phyloP scores from a whole-genome alignment of 2,113 vertebrate species.

The Peromyscus californicus region DNA sequence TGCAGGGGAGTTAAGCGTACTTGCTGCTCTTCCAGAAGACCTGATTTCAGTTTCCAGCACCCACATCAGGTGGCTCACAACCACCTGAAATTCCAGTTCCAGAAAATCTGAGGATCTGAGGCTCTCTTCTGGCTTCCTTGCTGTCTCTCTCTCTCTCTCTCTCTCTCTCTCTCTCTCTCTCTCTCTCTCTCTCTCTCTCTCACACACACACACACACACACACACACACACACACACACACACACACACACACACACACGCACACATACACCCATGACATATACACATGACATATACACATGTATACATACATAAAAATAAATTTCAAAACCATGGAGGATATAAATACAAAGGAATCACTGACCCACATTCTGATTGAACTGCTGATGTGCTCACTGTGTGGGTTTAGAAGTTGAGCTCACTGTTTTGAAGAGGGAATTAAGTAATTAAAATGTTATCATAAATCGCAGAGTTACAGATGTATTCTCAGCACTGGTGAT shows the following conservation, averaged over 20 bases:
- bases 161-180: too few relatives aligned
- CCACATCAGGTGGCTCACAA: neutral
- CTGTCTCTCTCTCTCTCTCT: too few relatives aligned
- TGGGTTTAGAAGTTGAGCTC: conserved; percentile 48
- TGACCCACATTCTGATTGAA: neutral
- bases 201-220: too few relatives aligned
- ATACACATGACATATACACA: neutral
- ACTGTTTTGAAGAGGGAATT: conserved; percentile 33
- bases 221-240: too few relatives aligned
- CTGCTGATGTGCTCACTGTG: neutral
- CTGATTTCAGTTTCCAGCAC: neutral
- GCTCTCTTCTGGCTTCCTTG: neutral
- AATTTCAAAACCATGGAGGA: neutral
- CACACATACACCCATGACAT: accelerated
- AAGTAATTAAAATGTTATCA: conserved; percentile 49
- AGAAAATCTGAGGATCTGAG: neutral
- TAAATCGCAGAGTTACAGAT: conserved; percentile 63
- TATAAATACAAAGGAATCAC: neutral
- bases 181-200: too few relatives aligned
- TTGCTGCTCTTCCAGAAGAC: neutral
- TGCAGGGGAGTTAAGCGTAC: neutral
- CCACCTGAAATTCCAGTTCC: neutral
- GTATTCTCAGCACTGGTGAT: conserved; percentile 48
- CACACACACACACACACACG: neutral
- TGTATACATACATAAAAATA: neutral